These are phyloP conservation scores for Hyperoplus lanceolatus DNA, from an alignment of 2,797 vertebrate genomes.

Conservation along the genomic window DNA sequence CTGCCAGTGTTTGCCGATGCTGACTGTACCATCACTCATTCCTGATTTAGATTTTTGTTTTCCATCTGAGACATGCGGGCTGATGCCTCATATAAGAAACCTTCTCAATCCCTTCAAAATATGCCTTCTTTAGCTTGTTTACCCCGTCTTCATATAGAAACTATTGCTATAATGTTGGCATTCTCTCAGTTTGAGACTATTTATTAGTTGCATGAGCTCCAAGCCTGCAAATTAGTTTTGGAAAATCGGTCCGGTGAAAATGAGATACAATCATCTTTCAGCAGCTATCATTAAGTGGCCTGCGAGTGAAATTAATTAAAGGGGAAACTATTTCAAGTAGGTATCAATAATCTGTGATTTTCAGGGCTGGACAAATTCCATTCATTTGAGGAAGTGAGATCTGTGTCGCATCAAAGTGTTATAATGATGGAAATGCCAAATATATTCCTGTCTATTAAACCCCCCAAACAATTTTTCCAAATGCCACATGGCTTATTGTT, in stretches of 20 bases:
- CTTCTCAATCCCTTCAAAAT: constrained; percentile 33
- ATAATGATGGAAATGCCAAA: neutral
- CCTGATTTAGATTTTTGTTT: constrained; percentile 19
- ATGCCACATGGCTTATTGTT: neutral
- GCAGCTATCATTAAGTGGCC: constrained; percentile 21
- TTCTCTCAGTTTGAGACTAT: neutral
- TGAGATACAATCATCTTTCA: constrained; percentile 2
- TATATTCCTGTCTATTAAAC: neutral
- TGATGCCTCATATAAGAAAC: constrained; percentile 36
- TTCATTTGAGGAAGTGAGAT: too few species aligned
- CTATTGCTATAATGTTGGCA: neutral
- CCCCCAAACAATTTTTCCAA: neutral
- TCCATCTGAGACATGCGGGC: constrained; percentile 37
- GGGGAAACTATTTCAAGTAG: neutral
- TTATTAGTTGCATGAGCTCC: constrained; percentile 28
- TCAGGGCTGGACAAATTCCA: neutral
- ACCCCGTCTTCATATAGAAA: neutral
- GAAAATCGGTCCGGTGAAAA: constrained; percentile 13
- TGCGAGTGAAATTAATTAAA: constrained; percentile 6
- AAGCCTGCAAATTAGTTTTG: constrained; percentile 9
- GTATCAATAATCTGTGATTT: neutral
- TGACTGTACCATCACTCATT: constrained; percentile 34
- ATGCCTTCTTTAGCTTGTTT: constrained; percentile 22
- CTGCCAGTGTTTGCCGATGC: constrained; percentile 47
- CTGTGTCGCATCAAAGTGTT: neutral